A percentile compares a stretch with the other conserved stretches of the same genome.
phyloP scores from a whole-genome alignment of 1,140 invertebrate genomes.

The Drosophila jambulina region DNA sequence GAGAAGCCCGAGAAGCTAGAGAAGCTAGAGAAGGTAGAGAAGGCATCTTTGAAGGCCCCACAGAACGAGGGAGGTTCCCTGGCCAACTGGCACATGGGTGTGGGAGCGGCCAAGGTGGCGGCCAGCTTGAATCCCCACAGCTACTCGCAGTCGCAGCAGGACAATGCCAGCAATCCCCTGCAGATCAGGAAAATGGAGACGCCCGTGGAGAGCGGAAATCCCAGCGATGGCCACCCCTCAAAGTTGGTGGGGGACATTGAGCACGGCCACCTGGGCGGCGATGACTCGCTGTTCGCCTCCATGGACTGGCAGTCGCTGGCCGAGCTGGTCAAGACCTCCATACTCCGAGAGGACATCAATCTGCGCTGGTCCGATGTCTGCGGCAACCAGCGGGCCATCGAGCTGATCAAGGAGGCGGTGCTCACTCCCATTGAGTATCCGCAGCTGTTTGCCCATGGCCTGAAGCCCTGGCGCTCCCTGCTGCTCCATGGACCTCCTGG shows the following conservation, averaged over 20 bases:
- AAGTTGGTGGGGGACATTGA: constrained; percentile 66
- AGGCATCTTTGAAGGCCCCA: neutral
- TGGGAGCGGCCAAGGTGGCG: constrained; percentile 61
- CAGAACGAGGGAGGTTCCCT: constrained; percentile 10
- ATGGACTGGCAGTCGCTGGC: constrained; percentile 74
- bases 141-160: neutral
- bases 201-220: neutral
- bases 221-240: neutral
- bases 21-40: neutral
- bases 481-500: constrained; percentile 95
- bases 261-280: constrained; percentile 53
- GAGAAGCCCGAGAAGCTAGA: neutral
- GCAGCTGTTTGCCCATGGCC: constrained; percentile 91
- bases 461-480: constrained; percentile 94
- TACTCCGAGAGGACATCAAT: constrained; percentile 61
- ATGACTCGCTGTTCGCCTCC: constrained; percentile 60
- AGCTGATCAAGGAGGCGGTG: constrained; percentile 94
- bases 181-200: constrained; percentile 71
- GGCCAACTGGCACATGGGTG: constrained; percentile 58
- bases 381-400: constrained; percentile 93
- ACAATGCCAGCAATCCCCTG: constrained; percentile 25
- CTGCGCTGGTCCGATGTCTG: constrained; percentile 89
- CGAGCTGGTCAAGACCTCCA: constrained; percentile 72
- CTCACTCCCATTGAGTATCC: constrained; percentile 95
- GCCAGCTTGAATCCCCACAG: constrained; percentile 28